Evolutionary conservation across 1,140 invertebrate genomes (phyloP).

Genomic region (Brachionus plicatilis): DNA sequence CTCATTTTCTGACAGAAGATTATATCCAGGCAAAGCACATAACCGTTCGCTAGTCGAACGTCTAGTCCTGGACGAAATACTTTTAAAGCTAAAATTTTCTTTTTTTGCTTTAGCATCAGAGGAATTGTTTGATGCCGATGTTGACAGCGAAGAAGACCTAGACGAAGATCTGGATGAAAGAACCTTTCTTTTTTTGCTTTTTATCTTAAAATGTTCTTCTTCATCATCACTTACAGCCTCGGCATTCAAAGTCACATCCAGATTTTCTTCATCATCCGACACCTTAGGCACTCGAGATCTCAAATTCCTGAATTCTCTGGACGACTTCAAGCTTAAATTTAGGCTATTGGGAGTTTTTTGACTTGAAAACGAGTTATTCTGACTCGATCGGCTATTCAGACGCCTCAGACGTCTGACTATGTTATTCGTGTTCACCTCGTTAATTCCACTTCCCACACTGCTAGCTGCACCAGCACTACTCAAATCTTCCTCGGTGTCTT

Average conservation of each 20-base stretch:
- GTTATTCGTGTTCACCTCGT: conserved; percentile 3
- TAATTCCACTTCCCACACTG: conserved; percentile 33
- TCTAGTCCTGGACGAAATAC: not conserved
- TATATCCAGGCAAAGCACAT: conserved; percentile 48
- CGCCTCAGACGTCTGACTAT: conserved; percentile 4
- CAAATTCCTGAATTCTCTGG: not conserved
- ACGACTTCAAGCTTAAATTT: not conserved
- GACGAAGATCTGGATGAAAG: not conserved
- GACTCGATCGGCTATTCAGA: not conserved
- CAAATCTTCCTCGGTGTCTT: conserved; percentile 26
- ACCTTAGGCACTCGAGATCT: not conserved
- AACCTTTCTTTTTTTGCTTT: not conserved
- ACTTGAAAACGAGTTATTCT: conserved; percentile 5
- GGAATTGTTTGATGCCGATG: not conserved
- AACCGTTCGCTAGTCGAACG: conserved; percentile 7
- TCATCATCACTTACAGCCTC: not conserved
- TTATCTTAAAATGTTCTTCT: not conserved
- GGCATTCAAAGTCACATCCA: not conserved
- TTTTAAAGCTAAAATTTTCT: conserved; percentile 8
- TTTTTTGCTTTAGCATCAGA: not conserved
- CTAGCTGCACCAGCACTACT: conserved; percentile 37
- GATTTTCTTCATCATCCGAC: not conserved
- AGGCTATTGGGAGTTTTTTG: not conserved
- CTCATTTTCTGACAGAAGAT: conserved; percentile 51
- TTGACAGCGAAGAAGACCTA: not conserved